Evolutionary conservation across 2,113 vertebrate genomes (phyloP).

Genomic region (Heterotis niloticus): DNA sequence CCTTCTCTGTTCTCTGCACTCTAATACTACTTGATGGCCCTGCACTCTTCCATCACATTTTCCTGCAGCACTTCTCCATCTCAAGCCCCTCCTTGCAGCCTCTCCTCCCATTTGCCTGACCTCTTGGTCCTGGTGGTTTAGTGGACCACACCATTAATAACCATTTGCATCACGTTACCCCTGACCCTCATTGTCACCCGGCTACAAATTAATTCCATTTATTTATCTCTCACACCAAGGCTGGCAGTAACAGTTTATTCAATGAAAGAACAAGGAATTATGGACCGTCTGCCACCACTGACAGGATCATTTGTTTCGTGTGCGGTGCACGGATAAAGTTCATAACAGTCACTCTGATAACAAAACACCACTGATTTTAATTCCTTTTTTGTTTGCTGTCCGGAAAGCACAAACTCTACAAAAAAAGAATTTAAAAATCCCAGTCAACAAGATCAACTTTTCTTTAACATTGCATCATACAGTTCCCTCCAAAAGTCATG

Average conservation of each 20-base stretch:
- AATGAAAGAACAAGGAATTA: slow-evolving; percentile 55
- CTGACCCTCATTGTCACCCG: slow-evolving; percentile 53
- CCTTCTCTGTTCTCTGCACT: too few relatives aligned
- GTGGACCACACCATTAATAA: slow-evolving; percentile 55
- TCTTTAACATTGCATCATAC: neutral
- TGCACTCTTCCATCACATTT: neutral
- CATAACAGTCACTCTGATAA: slow-evolving; percentile 51
- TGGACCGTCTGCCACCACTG: slow-evolving; percentile 49
- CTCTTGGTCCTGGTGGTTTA: slow-evolving; percentile 58
- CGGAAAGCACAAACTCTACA: neutral
- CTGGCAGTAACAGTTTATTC: slow-evolving; percentile 58
- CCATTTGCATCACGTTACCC: slow-evolving; percentile 51
- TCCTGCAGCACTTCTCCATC: neutral
- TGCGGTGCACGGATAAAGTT: slow-evolving; percentile 51
- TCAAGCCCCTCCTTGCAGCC: slow-evolving; percentile 18
- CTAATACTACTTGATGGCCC: neutral
- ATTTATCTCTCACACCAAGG: slow-evolving; percentile 62
- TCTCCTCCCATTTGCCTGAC: slow-evolving; percentile 47
- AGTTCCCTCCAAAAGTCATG: too few relatives aligned
- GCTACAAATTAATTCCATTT: slow-evolving; percentile 67
- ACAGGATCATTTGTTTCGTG: slow-evolving; percentile 58
- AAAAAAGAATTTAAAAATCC: neutral
- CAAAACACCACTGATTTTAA: slow-evolving; percentile 35
- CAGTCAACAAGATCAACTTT: neutral
- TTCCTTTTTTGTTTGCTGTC: slow-evolving; percentile 17